Percentiles rank a stretch among this genome's conserved stretches.
These are phyloP conservation scores for Aphodius sticticus DNA, from an alignment of 2,888 invertebrate genomes.

Conservation along the genomic window DNA sequence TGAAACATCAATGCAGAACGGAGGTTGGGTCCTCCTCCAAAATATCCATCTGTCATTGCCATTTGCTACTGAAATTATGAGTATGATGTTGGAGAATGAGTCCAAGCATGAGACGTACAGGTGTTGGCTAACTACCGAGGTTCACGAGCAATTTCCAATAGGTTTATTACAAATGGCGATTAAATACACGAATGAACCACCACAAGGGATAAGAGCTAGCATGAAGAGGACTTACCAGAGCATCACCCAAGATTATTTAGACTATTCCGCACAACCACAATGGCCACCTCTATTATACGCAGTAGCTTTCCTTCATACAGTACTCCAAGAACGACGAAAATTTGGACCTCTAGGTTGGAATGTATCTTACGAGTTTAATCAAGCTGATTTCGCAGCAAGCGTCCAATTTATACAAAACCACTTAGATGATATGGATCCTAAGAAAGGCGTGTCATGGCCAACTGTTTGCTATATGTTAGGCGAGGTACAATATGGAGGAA, in stretches of 20 bases:
- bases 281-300: constrained; percentile 95
- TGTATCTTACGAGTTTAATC: constrained; percentile 95
- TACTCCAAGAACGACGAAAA: constrained; percentile 93
- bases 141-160: constrained; percentile 93
- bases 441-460: constrained; percentile 97
- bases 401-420: constrained; percentile 97
- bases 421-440: constrained; percentile 95
- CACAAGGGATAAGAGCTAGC: constrained; percentile 93
- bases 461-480: constrained; percentile 98
- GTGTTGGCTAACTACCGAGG: constrained; percentile 95
- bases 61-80: constrained; percentile 92
- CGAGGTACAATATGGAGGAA: constrained; percentile 82
- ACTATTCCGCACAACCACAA: constrained; percentile 88
- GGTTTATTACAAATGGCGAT: constrained; percentile 89
- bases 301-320: constrained; percentile 94
- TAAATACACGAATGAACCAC: constrained; percentile 97
- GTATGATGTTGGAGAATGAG: constrained; percentile 86
- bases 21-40: constrained; percentile 94
- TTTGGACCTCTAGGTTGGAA: constrained; percentile 96
- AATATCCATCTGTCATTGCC: constrained; percentile 96
- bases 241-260: constrained; percentile 89
- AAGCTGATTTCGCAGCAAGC: constrained; percentile 94
- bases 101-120: constrained; percentile 84
- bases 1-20: constrained; percentile 61
- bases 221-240: constrained; percentile 92